Evolutionary conservation across 2,113 vertebrate genomes (phyloP).

Genomic region (Apteryx mantelli): DNA sequence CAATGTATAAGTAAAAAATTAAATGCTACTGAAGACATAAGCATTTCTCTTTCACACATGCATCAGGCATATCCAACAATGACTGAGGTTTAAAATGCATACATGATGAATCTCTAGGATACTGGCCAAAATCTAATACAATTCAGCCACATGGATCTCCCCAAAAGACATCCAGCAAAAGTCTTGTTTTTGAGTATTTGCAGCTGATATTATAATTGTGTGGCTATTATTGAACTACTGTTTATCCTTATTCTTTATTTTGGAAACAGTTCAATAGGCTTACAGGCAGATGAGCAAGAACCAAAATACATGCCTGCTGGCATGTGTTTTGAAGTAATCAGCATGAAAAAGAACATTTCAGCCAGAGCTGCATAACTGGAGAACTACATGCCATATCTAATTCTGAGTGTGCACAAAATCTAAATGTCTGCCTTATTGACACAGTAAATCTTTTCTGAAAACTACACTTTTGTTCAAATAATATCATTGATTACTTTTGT

Average conservation of each 20-base stretch:
- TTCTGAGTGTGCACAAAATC: not conserved
- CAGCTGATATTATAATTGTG: not conserved
- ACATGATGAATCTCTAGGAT: not conserved
- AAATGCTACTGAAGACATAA: constrained; percentile 27
- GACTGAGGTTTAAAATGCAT: not conserved
- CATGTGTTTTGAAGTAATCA: not conserved
- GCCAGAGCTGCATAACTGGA: not conserved
- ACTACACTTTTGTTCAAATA: not conserved
- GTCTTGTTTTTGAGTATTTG: not conserved
- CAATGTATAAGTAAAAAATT: constrained; percentile 49
- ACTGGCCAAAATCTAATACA: not conserved
- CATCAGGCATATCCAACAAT: fast-evolving
- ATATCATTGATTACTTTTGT: not conserved
- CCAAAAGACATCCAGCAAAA: not conserved
- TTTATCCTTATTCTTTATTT: constrained; percentile 4
- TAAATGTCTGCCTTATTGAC: not conserved
- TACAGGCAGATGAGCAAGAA: not conserved
- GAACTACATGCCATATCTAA: not conserved
- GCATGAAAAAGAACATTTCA: not conserved
- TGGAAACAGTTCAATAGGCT: constrained; percentile 4
- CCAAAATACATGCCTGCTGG: not conserved
- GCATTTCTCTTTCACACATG: not conserved
- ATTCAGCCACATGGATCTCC: not conserved
- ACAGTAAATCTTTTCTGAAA: not conserved
- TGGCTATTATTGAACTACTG: not conserved